Conservation (phyloP, 37 sponge, comb jelly and placozoan species). For the Beroe forskalii region DNA sequence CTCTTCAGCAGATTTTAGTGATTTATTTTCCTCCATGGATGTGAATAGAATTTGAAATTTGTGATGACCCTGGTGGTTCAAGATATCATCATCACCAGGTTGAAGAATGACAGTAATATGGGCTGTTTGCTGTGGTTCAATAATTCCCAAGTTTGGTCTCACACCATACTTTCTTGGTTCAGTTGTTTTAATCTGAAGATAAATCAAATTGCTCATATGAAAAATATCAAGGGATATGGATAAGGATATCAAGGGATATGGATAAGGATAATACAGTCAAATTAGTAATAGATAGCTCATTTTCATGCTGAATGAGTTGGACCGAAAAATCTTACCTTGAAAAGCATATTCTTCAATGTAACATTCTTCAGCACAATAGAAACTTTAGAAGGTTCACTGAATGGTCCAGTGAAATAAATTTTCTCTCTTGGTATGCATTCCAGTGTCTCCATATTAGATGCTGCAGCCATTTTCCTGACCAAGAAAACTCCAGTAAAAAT, state of each 20-base stretch:
- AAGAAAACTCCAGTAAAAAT: no score
- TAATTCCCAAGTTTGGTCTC: slow-evolving; percentile 73
- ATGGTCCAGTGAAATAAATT: slow-evolving; percentile 40
- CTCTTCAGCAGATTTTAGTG: not conserved
- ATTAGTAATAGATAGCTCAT: no score
- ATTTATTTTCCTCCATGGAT: not conserved
- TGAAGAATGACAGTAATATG: slow-evolving; percentile 65
- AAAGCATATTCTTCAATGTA: slow-evolving; percentile 19
- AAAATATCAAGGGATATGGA: no score
- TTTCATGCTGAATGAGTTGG: no score
- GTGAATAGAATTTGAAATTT: slow-evolving; percentile 20
- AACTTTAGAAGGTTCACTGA: slow-evolving; percentile 17
- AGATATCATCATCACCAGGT: not conserved
- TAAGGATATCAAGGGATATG: no score
- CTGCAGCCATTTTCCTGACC: not conserved
- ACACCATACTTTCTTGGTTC: slow-evolving; percentile 82
- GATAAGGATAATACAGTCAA: no score
- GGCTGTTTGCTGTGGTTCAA: slow-evolving; percentile 66
- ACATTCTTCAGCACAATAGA: slow-evolving; percentile 2
- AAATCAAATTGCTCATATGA: no score
- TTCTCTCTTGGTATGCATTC: not conserved
- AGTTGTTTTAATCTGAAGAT: slow-evolving; percentile 82
- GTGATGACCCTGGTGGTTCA: slow-evolving; percentile 15
- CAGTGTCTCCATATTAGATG: not conserved
- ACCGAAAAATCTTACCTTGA: not conserved